These are phyloP conservation scores for Tetramorium parvispinum DNA, from an alignment of 1,140 invertebrate genomes.

Conservation along the genomic window DNA sequence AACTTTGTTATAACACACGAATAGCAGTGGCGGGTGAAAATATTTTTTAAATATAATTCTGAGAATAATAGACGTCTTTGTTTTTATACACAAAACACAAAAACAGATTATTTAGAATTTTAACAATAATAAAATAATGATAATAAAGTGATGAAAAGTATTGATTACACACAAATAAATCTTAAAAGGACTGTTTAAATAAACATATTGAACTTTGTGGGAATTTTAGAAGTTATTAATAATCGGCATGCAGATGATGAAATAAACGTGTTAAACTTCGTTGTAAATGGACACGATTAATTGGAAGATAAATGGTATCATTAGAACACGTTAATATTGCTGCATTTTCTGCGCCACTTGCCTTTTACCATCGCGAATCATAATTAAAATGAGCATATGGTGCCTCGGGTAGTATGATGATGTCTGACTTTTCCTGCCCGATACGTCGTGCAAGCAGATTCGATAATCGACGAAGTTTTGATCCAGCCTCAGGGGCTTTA, in stretches of 20 bases:
- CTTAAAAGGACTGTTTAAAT: background rate
- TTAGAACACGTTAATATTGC: constrained; percentile 13
- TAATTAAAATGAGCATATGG: constrained; percentile 30
- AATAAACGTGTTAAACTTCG: background rate
- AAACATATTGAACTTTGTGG: background rate
- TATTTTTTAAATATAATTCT: background rate
- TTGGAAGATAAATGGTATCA: background rate
- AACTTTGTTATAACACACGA: constrained; percentile 1
- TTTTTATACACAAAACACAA: background rate
- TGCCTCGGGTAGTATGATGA: background rate
- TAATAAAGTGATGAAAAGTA: background rate
- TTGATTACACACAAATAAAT: background rate
- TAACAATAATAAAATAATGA: background rate
- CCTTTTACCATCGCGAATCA: background rate
- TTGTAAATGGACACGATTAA: background rate
- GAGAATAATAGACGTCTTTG: background rate
- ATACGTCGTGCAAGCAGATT: constrained; percentile 42
- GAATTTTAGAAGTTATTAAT: background rate
- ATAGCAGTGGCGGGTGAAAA: background rate
- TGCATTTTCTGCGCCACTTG: constrained; percentile 7
- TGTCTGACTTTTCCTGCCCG: constrained; percentile 29
- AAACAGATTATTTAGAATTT: background rate
- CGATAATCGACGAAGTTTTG: constrained; percentile 54
- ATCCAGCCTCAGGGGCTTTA: background rate
- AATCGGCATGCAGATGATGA: background rate